phyloP scores from a whole-genome alignment of 2,113 vertebrate genomes.

The Monarcha castaneiventris region DNA sequence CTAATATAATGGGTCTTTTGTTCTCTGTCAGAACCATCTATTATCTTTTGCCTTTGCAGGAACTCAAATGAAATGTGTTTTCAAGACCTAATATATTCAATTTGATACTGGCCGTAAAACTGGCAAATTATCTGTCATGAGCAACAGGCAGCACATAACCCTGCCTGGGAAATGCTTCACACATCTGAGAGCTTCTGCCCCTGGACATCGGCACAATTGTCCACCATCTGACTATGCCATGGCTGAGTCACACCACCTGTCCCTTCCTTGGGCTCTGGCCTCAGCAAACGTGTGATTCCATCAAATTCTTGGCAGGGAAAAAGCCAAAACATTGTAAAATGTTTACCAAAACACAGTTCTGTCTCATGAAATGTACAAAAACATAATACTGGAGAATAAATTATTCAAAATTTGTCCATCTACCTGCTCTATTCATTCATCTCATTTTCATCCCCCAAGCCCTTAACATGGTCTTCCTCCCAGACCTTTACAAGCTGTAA shows the following conservation, averaged over 20 bases:
- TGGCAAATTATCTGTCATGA: not conserved
- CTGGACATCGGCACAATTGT: not conserved
- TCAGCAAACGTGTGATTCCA: not conserved
- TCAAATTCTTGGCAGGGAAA: not conserved
- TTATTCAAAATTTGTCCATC: not conserved
- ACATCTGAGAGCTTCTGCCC: not conserved
- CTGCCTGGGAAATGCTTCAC: not conserved
- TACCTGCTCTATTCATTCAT: not conserved
- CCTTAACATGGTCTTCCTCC: not conserved
- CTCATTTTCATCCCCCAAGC: not conserved
- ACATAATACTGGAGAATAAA: not conserved
- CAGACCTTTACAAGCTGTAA: not conserved
- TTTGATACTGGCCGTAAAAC: constrained; percentile 31
- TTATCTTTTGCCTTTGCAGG: constrained; percentile 1
- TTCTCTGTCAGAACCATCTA: constrained; percentile 1
- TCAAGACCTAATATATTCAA: constrained; percentile 23
- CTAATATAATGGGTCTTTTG: not conserved
- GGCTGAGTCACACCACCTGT: not conserved
- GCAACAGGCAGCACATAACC: not conserved
- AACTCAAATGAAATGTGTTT: constrained; percentile 23
- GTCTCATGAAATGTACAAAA: not conserved
- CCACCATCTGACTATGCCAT: not conserved
- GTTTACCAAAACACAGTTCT: not conserved
- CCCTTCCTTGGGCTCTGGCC: not conserved
- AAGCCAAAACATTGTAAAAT: not conserved